Percentiles rank a stretch among this genome's conserved stretches.
Evolutionary conservation across 2,797 vertebrate species (phyloP).

Genomic region (Myotis daubentonii): DNA sequence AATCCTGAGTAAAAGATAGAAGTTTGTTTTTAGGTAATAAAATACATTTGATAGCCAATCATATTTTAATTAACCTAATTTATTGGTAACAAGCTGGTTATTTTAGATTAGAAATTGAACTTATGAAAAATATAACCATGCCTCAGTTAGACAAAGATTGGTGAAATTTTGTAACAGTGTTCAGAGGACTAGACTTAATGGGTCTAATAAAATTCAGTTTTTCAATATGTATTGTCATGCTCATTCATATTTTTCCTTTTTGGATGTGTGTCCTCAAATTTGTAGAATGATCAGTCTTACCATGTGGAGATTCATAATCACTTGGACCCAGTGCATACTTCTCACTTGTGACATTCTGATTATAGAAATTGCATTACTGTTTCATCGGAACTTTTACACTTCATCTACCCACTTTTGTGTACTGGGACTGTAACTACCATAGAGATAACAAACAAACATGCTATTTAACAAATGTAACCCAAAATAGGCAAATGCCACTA

Average conservation of each 20-base stretch:
- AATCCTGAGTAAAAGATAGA: slow-evolving; percentile 32
- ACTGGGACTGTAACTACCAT: neutral
- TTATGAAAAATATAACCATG: neutral
- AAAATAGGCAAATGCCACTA: neutral
- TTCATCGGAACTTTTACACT: slow-evolving; percentile 41
- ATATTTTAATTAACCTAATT: slow-evolving; percentile 28
- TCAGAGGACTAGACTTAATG: neutral
- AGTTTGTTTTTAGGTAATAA: slow-evolving; percentile 21
- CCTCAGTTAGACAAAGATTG: neutral
- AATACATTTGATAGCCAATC: neutral
- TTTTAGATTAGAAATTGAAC: slow-evolving; percentile 23
- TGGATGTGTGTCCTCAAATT: neutral
- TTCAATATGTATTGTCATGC: neutral
- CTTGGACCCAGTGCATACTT: neutral
- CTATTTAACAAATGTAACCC: slow-evolving; percentile 22
- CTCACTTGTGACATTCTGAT: slow-evolving; percentile 34
- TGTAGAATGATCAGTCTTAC: neutral
- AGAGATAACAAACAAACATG: neutral
- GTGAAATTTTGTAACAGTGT: neutral
- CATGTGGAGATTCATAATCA: neutral
- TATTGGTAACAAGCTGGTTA: neutral
- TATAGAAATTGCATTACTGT: neutral
- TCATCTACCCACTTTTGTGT: neutral
- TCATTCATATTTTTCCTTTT: slow-evolving; percentile 20
- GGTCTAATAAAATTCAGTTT: neutral